Evolutionary conservation across 2,113 vertebrate genomes (phyloP), one percentile per base, ranked within the genome.

Genomic region (Serilophus lunatus): DNA sequence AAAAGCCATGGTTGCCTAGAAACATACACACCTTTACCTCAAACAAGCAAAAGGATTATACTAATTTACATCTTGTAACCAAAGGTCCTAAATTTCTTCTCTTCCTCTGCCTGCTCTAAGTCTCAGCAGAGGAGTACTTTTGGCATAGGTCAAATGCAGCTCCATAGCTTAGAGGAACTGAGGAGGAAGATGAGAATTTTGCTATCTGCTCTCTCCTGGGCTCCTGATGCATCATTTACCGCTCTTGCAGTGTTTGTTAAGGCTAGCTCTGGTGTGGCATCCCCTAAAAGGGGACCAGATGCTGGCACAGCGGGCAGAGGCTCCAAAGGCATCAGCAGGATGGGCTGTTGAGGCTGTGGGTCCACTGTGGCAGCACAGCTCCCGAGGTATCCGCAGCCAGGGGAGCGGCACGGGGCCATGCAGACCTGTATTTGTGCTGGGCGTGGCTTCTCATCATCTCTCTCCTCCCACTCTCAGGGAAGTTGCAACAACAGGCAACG

Each of bases 381-480:
- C 38, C 44, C 47, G 29, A 76, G 69, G 53, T 60, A 25, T 18
- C 29, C 0, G 0, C 45, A 65, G 3, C 0, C 23, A n/a, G 22
- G 29, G 64, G 59, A 45, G 47, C 7, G 2, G 44, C 49, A 33
- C 49, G 17, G 22, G 12, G 31, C 3, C 0, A 1, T 1, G 1
- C 23, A 71, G n/a, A 59, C 20, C 26, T 0, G 0, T 13, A 28
- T 3, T 12, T 81, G 14, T 33, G 60, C 42, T 17, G 3, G 69
- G 57, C 0, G 3, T 42, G 50, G 14, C 18, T 72, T 74, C 38
- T 29, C 35, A 31, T 33, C 26, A 6, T 25, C 53, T 47, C 1
- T 0, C 22, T 66, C 42, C 56, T 44, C 69, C 9, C 18, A 13
- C 10, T 59, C 35, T 54, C 23, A 31, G 38, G 29, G 82, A 23